Percentiles rank a stretch among this genome's conserved stretches.
Evolutionary conservation across 2,888 invertebrate genomes (phyloP).

Genomic region (Uropetala carovei): DNA sequence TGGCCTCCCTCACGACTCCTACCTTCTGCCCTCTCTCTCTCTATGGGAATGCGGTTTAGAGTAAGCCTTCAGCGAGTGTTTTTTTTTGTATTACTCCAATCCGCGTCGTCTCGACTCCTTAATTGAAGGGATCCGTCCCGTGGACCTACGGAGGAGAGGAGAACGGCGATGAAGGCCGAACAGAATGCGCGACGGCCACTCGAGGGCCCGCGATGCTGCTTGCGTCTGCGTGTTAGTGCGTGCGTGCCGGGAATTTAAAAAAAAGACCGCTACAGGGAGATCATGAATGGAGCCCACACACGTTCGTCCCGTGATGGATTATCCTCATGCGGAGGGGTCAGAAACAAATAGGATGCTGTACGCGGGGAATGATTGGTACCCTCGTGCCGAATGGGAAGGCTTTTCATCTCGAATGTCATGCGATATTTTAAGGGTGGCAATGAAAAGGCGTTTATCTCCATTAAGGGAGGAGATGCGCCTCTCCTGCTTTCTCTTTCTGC

Average conservation of each 20-base stretch:
- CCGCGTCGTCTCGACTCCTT: constrained; percentile 3
- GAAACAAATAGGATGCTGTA: not conserved
- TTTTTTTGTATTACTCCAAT: not conserved
- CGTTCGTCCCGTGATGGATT: not conserved
- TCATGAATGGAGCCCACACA: constrained; percentile 9
- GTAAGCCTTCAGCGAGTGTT: no score
- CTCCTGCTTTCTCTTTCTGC: not conserved
- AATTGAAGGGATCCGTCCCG: not conserved
- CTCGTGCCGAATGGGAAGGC: not conserved
- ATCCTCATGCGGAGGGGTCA: not conserved
- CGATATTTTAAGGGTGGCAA: not conserved
- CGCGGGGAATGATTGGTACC: not conserved
- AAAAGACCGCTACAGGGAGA: not conserved
- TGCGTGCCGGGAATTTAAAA: constrained; percentile 19
- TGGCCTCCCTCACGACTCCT: not conserved
- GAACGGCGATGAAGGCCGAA: not conserved
- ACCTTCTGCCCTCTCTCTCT: constrained; percentile 19
- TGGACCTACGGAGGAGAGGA: not conserved
- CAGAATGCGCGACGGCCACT: not conserved
- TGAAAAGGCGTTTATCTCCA: constrained; percentile 1
- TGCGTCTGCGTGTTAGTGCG: constrained; percentile 10
- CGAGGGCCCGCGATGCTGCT: not conserved
- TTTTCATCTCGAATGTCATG: constrained; percentile 7
- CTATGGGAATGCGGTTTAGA: not conserved
- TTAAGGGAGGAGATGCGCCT: not conserved